These are phyloP conservation scores for Nycticryphes semicollaris DNA, from an alignment of 2,113 vertebrate species.

Conservation along the genomic window DNA sequence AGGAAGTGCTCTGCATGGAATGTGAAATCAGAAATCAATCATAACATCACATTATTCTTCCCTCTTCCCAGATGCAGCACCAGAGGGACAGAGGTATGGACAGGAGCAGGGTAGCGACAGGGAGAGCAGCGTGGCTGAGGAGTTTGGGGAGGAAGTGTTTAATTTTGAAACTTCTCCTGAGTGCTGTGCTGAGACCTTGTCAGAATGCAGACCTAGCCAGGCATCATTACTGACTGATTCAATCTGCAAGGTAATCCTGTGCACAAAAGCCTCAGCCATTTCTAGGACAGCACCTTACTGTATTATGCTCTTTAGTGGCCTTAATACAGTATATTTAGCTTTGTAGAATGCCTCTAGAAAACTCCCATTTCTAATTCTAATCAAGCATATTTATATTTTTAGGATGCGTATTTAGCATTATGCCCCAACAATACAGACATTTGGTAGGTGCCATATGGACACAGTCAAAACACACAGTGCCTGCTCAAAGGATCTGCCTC, in stretches of 20 bases:
- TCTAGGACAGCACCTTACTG: background rate
- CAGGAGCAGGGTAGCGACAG: background rate
- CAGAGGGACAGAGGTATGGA: background rate
- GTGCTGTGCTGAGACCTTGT: background rate
- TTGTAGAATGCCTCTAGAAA: background rate
- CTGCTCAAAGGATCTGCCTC: background rate
- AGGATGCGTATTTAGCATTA: background rate
- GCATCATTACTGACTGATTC: background rate
- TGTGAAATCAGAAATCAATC: background rate
- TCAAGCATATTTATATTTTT: background rate
- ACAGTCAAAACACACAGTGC: background rate
- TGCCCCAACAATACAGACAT: background rate
- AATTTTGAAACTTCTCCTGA: background rate
- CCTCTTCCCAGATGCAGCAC: background rate
- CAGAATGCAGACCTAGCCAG: background rate
- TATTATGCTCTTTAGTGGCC: background rate
- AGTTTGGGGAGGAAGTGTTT: background rate
- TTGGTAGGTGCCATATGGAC: background rate
- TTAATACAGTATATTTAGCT: background rate
- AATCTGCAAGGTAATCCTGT: background rate
- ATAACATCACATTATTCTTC: background rate
- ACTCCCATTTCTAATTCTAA: background rate
- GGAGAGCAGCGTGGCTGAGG: background rate
- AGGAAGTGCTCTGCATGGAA: background rate
- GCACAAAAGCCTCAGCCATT: background rate